Percentiles rank a stretch among this genome's conserved stretches.
Evolutionary conservation across 1,140 invertebrate genomes (phyloP).

Genomic region (Propsilocerus akamusi): DNA sequence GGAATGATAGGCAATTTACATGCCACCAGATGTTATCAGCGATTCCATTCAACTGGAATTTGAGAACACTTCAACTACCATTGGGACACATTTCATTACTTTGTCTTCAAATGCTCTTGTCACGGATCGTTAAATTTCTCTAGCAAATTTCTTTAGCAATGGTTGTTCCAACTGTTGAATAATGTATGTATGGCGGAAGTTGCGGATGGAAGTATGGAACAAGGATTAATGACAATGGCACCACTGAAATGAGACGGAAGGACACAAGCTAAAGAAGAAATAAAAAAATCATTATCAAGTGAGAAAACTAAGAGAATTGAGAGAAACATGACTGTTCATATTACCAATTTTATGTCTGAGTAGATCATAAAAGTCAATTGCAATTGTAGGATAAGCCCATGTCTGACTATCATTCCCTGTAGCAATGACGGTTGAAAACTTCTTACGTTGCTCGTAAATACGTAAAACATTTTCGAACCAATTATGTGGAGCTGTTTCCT

Average conservation of each 20-base stretch:
- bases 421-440: too few species aligned
- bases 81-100: slow-evolving; percentile 22
- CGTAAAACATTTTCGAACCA: slow-evolving; percentile 22
- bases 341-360: slow-evolving; percentile 22
- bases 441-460: slow-evolving; percentile 20
- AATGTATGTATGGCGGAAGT: slow-evolving; percentile 23
- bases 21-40: slow-evolving; percentile 22
- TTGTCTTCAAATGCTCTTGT: slow-evolving; percentile 23
- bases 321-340: too few species aligned
- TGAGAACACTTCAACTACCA: slow-evolving; percentile 22
- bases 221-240: slow-evolving; percentile 21
- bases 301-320: too few species aligned
- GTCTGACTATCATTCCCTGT: background rate
- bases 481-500: slow-evolving; percentile 18
- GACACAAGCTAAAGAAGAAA: too few species aligned
- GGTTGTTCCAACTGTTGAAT: slow-evolving; percentile 21
- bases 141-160: slow-evolving; percentile 24
- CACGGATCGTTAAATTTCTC: slow-evolving; percentile 21
- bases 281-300: too few species aligned
- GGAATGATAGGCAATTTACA: slow-evolving; percentile 24
- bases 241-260: slow-evolving; percentile 21
- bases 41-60: slow-evolving; percentile 23
- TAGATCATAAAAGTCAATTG: slow-evolving; percentile 22
- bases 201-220: slow-evolving; percentile 20
- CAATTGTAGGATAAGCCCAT: slow-evolving; percentile 23